A percentile compares a stretch with the other conserved stretches of the same genome.
Conservation (phyloP, 2,888 invertebrate species). For the Coleophora flavipennella region DNA sequence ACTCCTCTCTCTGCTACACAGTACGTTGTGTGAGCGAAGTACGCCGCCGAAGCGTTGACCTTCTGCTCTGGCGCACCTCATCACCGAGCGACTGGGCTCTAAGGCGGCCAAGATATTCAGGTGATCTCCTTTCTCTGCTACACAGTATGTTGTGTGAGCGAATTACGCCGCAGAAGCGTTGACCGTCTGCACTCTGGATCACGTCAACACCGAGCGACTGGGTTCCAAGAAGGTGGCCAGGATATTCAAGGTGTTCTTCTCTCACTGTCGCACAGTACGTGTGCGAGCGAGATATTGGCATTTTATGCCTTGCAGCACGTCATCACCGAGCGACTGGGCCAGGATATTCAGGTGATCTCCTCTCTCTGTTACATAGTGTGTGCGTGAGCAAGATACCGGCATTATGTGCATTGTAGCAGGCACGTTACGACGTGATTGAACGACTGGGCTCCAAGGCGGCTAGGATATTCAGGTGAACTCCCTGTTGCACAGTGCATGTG, state of each 20-base stretch:
- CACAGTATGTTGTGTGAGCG: slow-evolving; percentile 83
- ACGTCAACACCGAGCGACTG: slow-evolving; percentile 87
- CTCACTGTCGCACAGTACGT: no score
- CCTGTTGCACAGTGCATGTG: no score
- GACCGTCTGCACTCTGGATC: slow-evolving; percentile 82
- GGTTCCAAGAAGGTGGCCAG: slow-evolving; percentile 88
- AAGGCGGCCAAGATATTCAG: slow-evolving; percentile 90
- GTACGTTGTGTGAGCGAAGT: slow-evolving; percentile 80
- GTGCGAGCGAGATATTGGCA: no score
- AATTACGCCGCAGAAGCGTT: slow-evolving; percentile 79
- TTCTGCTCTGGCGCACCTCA: slow-evolving; percentile 82
- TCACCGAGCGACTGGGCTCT: slow-evolving; percentile 88
- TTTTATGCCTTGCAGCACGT: no score
- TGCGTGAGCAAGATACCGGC: no score
- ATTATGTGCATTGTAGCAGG: slow-evolving; percentile 82
- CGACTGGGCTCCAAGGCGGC: slow-evolving; percentile 89
- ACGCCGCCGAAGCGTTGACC: slow-evolving; percentile 80
- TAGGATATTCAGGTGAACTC: slow-evolving; percentile 80
- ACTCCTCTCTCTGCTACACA: no score
- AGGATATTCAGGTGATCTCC: slow-evolving; percentile 80
- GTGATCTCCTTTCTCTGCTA: no score
- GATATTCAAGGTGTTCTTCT: slow-evolving; percentile 79
- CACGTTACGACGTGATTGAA: slow-evolving; percentile 87
- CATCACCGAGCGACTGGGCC: slow-evolving; percentile 87
- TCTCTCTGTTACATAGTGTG: no score